Evolutionary conservation across 2,797 vertebrate genomes (phyloP).

Genomic region (Sebastes wilsoni): DNA sequence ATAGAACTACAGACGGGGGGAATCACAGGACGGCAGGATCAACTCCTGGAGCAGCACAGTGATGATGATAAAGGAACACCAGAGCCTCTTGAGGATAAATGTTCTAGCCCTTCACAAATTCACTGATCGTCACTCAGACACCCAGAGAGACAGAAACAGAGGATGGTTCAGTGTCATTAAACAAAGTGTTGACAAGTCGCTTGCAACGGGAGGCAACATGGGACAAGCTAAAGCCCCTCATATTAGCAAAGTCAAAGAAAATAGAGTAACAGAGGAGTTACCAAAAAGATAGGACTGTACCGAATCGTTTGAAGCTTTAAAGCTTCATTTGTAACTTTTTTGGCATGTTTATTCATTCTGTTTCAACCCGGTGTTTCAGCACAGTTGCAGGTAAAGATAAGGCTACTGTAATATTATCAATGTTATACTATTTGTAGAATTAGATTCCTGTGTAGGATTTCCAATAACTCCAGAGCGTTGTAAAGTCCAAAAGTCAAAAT

Average conservation of each 20-base stretch:
- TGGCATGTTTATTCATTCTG: too few relatives aligned
- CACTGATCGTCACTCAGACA: constrained; percentile 5
- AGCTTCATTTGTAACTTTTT: too few relatives aligned
- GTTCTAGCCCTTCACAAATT: constrained; percentile 81
- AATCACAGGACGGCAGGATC: neutral
- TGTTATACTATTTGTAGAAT: too few relatives aligned
- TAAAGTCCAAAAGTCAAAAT: too few relatives aligned
- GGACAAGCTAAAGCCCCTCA: neutral
- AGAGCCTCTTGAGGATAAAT: constrained; percentile 47
- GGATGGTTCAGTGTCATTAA: neutral
- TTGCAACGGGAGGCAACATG: neutral
- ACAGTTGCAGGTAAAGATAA: too few relatives aligned
- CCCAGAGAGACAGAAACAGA: neutral
- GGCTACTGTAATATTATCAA: too few relatives aligned
- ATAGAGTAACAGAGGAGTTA: neutral
- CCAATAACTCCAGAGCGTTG: too few relatives aligned
- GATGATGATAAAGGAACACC: constrained; percentile 57
- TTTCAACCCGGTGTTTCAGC: too few relatives aligned
- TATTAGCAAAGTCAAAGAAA: neutral
- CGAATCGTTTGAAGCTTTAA: too few relatives aligned
- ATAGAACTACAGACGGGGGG: constrained; percentile 12
- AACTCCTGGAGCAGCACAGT: constrained; percentile 7
- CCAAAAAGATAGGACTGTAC: neutral
- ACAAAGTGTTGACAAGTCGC: neutral
- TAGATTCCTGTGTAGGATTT: too few relatives aligned